A percentile compares a stretch with the other conserved stretches of the same genome.
Conservation (phyloP, 2,113 vertebrate genomes). For the Myiozetetes cayanensis region DNA sequence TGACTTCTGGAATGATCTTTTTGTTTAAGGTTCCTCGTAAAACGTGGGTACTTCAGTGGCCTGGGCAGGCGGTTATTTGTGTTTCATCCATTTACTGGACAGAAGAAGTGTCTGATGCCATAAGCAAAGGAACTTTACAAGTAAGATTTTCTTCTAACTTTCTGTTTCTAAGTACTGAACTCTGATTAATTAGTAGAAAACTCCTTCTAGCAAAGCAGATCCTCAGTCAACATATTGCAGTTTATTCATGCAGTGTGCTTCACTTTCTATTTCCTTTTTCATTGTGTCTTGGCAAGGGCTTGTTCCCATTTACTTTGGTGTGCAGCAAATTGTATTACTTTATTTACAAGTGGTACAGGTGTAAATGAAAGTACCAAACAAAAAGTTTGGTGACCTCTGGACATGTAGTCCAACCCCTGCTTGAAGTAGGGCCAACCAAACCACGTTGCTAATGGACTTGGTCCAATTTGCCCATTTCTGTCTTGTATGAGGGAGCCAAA, state of each 20-base stretch:
- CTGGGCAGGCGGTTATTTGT: conserved; percentile 92
- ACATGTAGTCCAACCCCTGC: not conserved
- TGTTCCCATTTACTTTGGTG: not conserved
- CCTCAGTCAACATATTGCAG: not conserved
- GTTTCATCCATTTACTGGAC: conserved; percentile 94
- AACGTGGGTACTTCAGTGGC: conserved; percentile 91
- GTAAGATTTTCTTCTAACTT: conserved; percentile 70
- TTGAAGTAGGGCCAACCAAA: not conserved
- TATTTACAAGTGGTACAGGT: not conserved
- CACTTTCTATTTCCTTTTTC: not conserved
- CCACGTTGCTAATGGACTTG: not conserved
- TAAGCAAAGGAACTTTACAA: conserved; percentile 73
- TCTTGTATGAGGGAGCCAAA: not conserved
- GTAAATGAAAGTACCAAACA: not conserved
- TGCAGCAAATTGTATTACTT: not conserved
- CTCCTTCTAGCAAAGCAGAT: not conserved
- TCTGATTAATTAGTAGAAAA: not conserved
- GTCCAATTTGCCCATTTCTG: not conserved
- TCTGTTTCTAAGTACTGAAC: not conserved
- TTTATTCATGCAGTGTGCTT: not conserved
- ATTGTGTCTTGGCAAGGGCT: not conserved
- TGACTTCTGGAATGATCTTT: not conserved
- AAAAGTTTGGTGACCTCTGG: not conserved
- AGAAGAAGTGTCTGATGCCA: conserved; percentile 85
- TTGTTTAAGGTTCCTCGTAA: conserved; percentile 81